Evolutionary conservation across 2,113 vertebrate genomes (phyloP).

Genomic region (Indicator maculatus): DNA sequence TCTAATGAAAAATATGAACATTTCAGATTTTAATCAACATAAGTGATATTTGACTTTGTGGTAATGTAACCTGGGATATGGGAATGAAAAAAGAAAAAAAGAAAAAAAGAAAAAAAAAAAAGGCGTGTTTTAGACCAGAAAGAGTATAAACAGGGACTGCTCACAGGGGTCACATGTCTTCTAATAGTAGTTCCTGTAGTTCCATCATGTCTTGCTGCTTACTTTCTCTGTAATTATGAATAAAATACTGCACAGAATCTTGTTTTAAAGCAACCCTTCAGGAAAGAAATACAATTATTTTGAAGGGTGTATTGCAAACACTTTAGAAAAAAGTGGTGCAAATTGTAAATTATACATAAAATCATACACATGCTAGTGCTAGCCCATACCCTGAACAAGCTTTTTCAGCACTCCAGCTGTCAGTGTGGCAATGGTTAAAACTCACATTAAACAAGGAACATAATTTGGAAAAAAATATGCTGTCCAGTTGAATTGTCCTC

Average conservation of each 20-base stretch:
- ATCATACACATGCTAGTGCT: background rate
- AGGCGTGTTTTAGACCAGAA: background rate
- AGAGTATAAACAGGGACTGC: background rate
- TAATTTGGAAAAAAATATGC: background rate
- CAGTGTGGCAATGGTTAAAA: background rate
- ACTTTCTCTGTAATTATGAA: background rate
- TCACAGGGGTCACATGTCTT: background rate
- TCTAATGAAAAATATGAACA: background rate
- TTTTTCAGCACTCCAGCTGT: background rate
- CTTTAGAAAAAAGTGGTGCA: constrained; percentile 24
- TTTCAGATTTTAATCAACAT: background rate
- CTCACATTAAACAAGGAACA: background rate
- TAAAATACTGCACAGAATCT: background rate
- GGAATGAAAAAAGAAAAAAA: too few species aligned
- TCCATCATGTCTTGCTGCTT: background rate
- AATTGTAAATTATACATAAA: constrained; percentile 6
- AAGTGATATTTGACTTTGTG: background rate
- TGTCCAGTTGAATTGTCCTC: background rate
- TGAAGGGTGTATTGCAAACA: background rate
- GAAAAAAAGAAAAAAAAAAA: background rate
- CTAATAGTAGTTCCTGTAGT: background rate
- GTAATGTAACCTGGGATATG: background rate
- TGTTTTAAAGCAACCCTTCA: constrained; percentile 3
- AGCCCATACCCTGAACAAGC: background rate
- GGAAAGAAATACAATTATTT: constrained; percentile 10